phyloP scores from a whole-genome alignment of 2,888 invertebrate genomes.

The Cotesia congregata region DNA sequence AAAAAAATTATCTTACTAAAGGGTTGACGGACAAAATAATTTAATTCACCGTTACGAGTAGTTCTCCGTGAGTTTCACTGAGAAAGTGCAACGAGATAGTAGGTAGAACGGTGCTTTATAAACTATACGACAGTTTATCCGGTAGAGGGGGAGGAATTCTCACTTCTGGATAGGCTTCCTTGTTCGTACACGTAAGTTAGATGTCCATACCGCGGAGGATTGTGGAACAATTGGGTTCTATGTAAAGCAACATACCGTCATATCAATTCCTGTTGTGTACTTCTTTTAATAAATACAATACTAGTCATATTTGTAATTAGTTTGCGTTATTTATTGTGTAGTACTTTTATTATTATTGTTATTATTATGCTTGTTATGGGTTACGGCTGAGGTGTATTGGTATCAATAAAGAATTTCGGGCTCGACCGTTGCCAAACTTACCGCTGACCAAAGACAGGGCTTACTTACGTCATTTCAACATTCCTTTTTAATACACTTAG shows the following conservation, averaged over 20 bases:
- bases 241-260: not conserved
- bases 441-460: not conserved
- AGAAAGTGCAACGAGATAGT: slow-evolving; percentile 69
- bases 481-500: not conserved
- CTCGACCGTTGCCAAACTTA: not conserved
- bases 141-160: slow-evolving; percentile 20
- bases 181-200: not conserved
- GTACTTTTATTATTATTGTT: too few relatives aligned
- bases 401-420: not conserved
- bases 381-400: not conserved
- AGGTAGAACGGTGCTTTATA: slow-evolving; percentile 67
- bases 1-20: slow-evolving; percentile 47
- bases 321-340: not conserved
- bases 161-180: slow-evolving; percentile 3
- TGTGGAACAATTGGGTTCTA: not conserved
- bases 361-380: too few relatives aligned
- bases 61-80: slow-evolving; percentile 68
- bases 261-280: not conserved
- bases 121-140: slow-evolving; percentile 57
- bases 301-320: not conserved
- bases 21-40: slow-evolving; percentile 47
- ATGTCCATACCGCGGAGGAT: not conserved
- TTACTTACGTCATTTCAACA: not conserved
- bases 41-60: slow-evolving; percentile 48
- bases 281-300: not conserved